Evolutionary conservation across 2,113 vertebrate species (phyloP).

Genomic region (Burhinus oedicnemus): DNA sequence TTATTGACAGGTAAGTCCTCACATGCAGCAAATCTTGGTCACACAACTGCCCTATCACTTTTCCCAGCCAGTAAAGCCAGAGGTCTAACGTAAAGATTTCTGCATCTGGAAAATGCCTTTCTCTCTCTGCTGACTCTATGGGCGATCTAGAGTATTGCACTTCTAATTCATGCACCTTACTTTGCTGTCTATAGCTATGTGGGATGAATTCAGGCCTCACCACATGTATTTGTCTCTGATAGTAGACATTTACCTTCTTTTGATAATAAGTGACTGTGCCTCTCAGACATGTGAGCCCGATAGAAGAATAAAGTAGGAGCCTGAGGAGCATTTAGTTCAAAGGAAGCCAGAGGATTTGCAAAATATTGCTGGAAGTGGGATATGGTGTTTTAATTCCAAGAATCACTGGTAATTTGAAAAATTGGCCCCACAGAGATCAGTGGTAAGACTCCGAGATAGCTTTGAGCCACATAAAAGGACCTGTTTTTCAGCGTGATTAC

Average conservation of each 20-base stretch:
- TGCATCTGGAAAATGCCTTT: not conserved
- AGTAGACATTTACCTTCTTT: not conserved
- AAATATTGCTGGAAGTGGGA: not conserved
- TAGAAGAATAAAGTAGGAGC: not conserved
- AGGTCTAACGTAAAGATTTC: not conserved
- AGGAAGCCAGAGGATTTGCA: not conserved
- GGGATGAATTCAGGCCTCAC: not conserved
- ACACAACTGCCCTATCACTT: not conserved
- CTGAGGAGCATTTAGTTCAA: not conserved
- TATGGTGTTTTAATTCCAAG: not conserved
- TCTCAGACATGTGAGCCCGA: not conserved
- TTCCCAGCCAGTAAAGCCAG: not conserved
- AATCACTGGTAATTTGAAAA: conserved; percentile 22
- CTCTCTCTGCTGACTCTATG: not conserved
- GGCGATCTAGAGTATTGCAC: not conserved
- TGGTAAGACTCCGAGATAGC: not conserved
- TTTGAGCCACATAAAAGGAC: not conserved
- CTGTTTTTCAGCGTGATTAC: not conserved
- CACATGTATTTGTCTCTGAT: not conserved
- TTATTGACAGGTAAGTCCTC: not conserved
- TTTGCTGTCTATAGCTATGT: not conserved
- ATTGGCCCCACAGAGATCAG: not conserved
- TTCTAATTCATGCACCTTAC: not conserved
- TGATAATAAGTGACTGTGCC: not conserved
- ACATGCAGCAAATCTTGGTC: not conserved